These are phyloP conservation scores for rat (Rattus norvegicus) DNA, from an alignment of 2,113 vertebrate species.

Conservation along the genomic window GRCr8 NC_086032.1:93727001-93727500, in stretches of 20 bases:
- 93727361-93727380: background rate
- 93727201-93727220: background rate
- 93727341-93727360: background rate
- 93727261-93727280: background rate
- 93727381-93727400: background rate
- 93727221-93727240: background rate
- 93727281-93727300: background rate
- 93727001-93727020: background rate
- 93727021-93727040: background rate
- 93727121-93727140: background rate
- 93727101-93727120: background rate
- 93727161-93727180: background rate
- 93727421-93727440: background rate
- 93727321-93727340: background rate
- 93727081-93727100: background rate
- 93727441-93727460: background rate
- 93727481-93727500: background rate
- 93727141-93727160: background rate
- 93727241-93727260: no score
- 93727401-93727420: background rate
- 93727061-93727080: background rate
- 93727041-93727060: no score
- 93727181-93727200: background rate
- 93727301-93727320: background rate
- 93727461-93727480: background rate